Base-by-base conservation (phyloP, 2,888 invertebrate species). In the Gasteruption jaculator region DNA sequence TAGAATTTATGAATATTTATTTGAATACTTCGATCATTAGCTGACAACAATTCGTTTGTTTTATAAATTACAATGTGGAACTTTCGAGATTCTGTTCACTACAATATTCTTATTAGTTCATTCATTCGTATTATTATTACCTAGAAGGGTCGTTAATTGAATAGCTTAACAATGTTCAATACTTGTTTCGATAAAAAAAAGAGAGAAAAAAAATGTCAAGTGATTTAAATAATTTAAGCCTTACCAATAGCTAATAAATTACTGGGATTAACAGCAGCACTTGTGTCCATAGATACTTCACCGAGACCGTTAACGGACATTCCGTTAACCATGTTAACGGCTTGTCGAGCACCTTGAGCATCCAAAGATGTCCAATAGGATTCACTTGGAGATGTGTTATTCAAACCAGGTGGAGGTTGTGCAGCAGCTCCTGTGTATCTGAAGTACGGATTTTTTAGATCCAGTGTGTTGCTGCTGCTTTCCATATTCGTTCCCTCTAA, bases 371-470 rank as follows among this genome's bases (percentile, higher is more conserved):
- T 82, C 92, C 92, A 93, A 63, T 91, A 92, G 40, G 83, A 81
- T 73, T 97, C 96, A 62, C 92, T 94, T 0, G 97, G 96, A 2
- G 95, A 94, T 33, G 86, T 83, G 45, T 83, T 85, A 63, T 88
- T 89, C 34, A 88, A 85, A 8, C 95, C 93, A 1, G 95, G 95
- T 5, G 95, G 95, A 1, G 94, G 89, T 40, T 88, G 85, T 1
- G 90, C 89, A 0, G 94, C 90, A 18, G 91, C 90, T 14, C 93
- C 94, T 2, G 93, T 92, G 65, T 94, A 95, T 66, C 96, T 83
- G 73, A 97, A 97, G 79, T 94, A 96, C 0, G 97, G 96, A 74
- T 97, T 97, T 76, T 97, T 97, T 61, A 99, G 77, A 72, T 99
- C 97, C 63, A 99, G 77, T 11, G 91, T 91, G 71, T 97, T 97